Evolutionary conservation across 2,113 vertebrate genomes (phyloP), one percentile per base, ranked within the genome.

Genomic region (Gadus chalcogrammus): DNA sequence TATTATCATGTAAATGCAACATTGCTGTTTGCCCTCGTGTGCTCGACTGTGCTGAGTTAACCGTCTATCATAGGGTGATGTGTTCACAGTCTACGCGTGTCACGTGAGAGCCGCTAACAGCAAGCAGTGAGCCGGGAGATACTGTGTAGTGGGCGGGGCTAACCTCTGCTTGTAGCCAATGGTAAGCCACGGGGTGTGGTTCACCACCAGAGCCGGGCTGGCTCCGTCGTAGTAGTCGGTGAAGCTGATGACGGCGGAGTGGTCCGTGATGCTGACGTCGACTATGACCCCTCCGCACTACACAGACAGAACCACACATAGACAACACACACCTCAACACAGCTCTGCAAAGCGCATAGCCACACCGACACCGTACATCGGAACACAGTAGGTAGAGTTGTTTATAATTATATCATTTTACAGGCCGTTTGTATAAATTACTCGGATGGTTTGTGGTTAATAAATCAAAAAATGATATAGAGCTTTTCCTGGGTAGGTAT

Each of bases 201-300:
- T 99, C 48, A 99, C 88, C 75, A 99, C 86, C 27, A 99, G 88
- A 2, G 93, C 97, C 1, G 97, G 97, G 52, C 97, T 95, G 12
- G 94, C 93, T 42, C 97, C 97, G 58, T 97, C 93, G 0, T 98
- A 94, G 72, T 98, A 99, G 82, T 98, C 93, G 0, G 81, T 92
- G 84, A 99, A 96, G 65, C 85, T 94, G 77, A 99, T 92, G 63
- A 97, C 69, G 7, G 91, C 93, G 5, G 96, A 94, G 74, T 97
- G 93, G 15, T 97, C 93, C 0, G 94, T 91, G 68, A 94, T 89
- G 69, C 92, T 97, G 66, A 98, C 91, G 52, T 97, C 95, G 31
- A 98, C 93, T 8, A 98, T 91, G 69, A 97, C 86, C 3, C 95
- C 97, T 0, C 93, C 93, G 35, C 89, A 94, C 97, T 99, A 60